Conservation (phyloP, 92 coral and sea anemone genomes). For the Epizoanthus stellaris region DNA sequence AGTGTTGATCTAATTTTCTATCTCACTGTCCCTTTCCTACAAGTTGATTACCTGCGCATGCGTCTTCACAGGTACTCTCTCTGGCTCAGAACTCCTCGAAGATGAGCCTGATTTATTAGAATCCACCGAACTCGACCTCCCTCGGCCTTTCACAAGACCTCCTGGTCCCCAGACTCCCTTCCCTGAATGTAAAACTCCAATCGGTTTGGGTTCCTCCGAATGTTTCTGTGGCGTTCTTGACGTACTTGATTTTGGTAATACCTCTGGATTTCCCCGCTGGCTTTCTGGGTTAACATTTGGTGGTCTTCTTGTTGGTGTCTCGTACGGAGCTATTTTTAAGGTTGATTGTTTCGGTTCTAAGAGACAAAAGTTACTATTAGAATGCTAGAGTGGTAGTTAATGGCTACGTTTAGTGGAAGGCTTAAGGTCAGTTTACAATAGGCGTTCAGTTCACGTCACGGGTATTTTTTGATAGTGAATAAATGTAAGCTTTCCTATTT, state of each 20-base stretch:
- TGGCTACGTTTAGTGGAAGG: background rate
- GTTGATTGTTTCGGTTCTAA: constrained; percentile 57
- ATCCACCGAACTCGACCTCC: constrained; percentile 67
- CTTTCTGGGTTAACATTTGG: background rate
- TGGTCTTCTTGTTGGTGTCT: constrained; percentile 64
- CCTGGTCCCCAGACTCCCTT: constrained; percentile 91
- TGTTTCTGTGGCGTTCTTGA: constrained; percentile 12
- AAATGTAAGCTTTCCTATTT: too few species aligned
- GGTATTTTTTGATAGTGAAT: too few species aligned
- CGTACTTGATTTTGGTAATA: background rate
- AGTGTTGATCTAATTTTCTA: background rate
- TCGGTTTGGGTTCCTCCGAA: constrained; percentile 27
- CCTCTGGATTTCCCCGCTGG: constrained; percentile 9
- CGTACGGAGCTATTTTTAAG: constrained; percentile 80
- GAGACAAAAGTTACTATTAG: background rate
- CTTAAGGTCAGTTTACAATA: too few species aligned
- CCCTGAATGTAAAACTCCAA: constrained; percentile 37
- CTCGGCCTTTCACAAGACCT: constrained; percentile 71
- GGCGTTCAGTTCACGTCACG: too few species aligned
- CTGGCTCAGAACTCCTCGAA: constrained; percentile 87
- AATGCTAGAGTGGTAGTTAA: background rate
- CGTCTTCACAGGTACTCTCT: constrained; percentile 40
- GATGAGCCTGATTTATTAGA: constrained; percentile 86
- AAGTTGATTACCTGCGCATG: constrained; percentile 23
- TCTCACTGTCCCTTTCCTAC: background rate